Evolutionary conservation across 2,888 invertebrate genomes (phyloP).

Genomic region (Linhomoeus sp.): DNA sequence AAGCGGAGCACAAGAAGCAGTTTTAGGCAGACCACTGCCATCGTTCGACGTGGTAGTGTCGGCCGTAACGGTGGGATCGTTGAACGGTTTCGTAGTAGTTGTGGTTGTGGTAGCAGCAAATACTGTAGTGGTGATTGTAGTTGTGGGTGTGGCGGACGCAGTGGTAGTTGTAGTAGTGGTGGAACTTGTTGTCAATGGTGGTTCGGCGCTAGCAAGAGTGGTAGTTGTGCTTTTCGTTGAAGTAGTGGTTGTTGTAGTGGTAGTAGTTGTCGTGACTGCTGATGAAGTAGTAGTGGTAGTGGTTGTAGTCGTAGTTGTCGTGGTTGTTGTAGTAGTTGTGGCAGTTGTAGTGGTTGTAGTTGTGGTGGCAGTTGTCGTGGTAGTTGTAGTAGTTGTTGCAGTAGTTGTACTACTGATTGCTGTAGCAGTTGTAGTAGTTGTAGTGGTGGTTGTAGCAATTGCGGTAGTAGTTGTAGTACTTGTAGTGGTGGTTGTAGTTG

Average conservation of each 20-base stretch:
- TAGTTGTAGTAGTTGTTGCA: background rate
- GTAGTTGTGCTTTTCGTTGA: background rate
- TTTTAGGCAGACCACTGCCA: no score
- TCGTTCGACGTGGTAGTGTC: no score
- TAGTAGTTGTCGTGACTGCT: background rate
- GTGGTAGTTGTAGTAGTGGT: background rate
- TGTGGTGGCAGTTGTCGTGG: background rate
- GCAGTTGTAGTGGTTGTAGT: background rate
- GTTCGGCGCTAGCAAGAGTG: background rate
- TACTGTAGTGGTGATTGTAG: background rate
- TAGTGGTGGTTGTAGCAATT: background rate
- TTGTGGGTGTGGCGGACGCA: background rate
- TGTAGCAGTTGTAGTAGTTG: background rate
- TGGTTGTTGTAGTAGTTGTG: background rate
- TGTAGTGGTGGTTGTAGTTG: background rate
- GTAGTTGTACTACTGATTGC: background rate
- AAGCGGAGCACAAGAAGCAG: no score
- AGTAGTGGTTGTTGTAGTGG: background rate
- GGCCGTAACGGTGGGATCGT: background rate
- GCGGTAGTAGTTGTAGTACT: background rate
- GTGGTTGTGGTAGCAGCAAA: background rate
- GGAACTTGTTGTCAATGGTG: background rate
- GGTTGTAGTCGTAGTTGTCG: background rate
- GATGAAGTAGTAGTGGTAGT: background rate
- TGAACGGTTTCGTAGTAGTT: background rate